phyloP scores from a whole-genome alignment of 2,113 vertebrate genomes.

The Hirundichthys speculiger region DNA sequence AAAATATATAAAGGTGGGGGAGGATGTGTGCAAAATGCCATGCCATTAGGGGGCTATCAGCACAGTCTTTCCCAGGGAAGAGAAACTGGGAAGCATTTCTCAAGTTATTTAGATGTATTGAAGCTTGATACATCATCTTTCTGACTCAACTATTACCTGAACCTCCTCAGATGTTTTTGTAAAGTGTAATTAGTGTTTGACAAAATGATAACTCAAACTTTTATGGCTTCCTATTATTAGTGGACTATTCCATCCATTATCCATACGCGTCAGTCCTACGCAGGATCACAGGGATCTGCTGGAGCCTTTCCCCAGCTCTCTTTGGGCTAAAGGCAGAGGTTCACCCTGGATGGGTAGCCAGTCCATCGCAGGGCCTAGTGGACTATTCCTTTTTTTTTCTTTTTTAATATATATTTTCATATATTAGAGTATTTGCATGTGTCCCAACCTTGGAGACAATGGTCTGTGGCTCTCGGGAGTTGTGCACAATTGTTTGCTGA shows the following conservation, averaged over 20 bases:
- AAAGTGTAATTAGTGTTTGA: conserved; percentile 5
- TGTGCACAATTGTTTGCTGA: no score
- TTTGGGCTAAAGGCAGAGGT: no score
- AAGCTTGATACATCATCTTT: conserved; percentile 8
- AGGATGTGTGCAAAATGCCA: conserved; percentile 40
- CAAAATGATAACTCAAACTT: conserved; percentile 8
- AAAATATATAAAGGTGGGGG: conserved; percentile 54
- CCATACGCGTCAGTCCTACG: no score
- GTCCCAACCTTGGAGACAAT: no score
- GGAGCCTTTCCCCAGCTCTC: no score
- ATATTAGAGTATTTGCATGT: neutral
- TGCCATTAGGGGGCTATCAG: conserved; percentile 57
- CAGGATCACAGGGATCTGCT: no score
- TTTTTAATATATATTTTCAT: neutral
- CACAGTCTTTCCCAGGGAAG: conserved; percentile 19
- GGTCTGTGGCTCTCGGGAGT: no score
- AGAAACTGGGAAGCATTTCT: conserved; percentile 39
- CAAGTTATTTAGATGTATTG: conserved; percentile 32
- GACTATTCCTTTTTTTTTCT: no score
- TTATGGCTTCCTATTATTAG: neutral
- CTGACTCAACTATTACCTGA: conserved; percentile 27
- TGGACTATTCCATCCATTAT: no score
- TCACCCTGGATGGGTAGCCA: no score
- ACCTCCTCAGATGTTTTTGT: conserved; percentile 1
- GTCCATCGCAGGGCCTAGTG: no score